A percentile compares a stretch with the other conserved stretches of the same genome.
These are phyloP conservation scores for Colostygia pectinataria DNA, from an alignment of 2,888 invertebrate species.

Conservation along the genomic window DNA sequence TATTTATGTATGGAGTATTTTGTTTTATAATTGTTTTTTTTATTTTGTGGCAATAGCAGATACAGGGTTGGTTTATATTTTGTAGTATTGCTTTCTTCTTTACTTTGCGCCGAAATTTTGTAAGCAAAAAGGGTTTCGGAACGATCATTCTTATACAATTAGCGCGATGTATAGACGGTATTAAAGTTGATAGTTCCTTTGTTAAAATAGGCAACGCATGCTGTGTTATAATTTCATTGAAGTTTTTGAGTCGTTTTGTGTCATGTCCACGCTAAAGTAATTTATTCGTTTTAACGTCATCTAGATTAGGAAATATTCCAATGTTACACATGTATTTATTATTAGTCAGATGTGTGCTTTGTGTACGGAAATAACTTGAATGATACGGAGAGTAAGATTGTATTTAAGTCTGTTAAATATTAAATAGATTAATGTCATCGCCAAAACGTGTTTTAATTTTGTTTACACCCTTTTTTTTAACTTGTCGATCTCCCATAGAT, in stretches of 20 bases:
- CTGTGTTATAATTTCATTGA: conserved; percentile 50
- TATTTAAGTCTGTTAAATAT: conserved; percentile 79
- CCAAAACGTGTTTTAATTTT: conserved; percentile 47
- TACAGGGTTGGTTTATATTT: conserved; percentile 49
- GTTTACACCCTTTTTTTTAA: no score
- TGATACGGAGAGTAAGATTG: conserved; percentile 70
- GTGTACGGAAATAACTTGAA: conserved; percentile 63
- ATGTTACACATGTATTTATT: conserved; percentile 73
- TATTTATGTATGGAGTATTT: conserved; percentile 19
- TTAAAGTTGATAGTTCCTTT: conserved; percentile 52
- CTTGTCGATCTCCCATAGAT: no score
- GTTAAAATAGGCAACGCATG: conserved; percentile 48
- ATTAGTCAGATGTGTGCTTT: conserved; percentile 66
- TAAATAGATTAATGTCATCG: conserved; percentile 66
- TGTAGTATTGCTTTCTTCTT: conserved; percentile 26
- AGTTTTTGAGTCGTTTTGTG: conserved; percentile 67
- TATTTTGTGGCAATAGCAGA: conserved; percentile 33
- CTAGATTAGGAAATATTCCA: conserved; percentile 68
- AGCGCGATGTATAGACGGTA: background rate
- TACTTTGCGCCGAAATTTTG: no score
- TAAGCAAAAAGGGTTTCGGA: no score
- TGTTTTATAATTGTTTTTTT: conserved; percentile 24
- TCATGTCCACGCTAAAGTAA: conserved; percentile 59
- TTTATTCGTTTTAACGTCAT: conserved; percentile 58
- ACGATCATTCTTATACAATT: no score